Percentiles rank a stretch among this genome's conserved stretches.
Conservation (phyloP, 2,888 invertebrate species). For the Electrophaes corylata region DNA sequence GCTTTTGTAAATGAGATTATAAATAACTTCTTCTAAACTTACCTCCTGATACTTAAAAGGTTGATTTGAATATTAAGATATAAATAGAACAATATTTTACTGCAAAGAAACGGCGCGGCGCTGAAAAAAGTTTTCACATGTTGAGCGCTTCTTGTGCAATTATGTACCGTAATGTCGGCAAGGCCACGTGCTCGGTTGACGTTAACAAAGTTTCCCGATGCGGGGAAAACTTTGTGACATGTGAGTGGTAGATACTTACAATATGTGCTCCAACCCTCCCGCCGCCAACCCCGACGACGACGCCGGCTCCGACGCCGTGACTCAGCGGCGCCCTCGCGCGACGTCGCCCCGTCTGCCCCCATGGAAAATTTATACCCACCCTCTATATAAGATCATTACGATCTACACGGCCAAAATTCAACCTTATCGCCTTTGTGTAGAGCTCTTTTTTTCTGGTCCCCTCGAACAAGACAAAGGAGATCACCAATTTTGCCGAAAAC, state of each 20-base stretch:
- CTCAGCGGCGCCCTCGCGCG: constrained; percentile 82
- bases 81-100: too few relatives aligned
- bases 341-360: constrained; percentile 84
- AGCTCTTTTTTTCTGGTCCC: constrained; percentile 53
- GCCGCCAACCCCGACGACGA: constrained; percentile 50
- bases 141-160: constrained; percentile 58
- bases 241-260: constrained; percentile 82
- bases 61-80: background rate
- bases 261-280: constrained; percentile 65
- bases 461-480: constrained; percentile 75
- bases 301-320: constrained; percentile 68
- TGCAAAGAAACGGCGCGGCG: constrained; percentile 35
- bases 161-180: constrained; percentile 69
- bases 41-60: background rate
- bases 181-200: constrained; percentile 83
- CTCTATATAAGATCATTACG: constrained; percentile 78
- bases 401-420: constrained; percentile 51
- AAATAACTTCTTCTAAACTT: background rate
- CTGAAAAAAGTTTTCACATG: constrained; percentile 50
- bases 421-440: constrained; percentile 58
- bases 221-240: constrained; percentile 84
- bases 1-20: background rate
- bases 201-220: constrained; percentile 83
- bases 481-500: constrained; percentile 78
- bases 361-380: constrained; percentile 84